Evolutionary conservation across 2,797 vertebrate species (phyloP).

Genomic region (Alauda arvensis): DNA sequence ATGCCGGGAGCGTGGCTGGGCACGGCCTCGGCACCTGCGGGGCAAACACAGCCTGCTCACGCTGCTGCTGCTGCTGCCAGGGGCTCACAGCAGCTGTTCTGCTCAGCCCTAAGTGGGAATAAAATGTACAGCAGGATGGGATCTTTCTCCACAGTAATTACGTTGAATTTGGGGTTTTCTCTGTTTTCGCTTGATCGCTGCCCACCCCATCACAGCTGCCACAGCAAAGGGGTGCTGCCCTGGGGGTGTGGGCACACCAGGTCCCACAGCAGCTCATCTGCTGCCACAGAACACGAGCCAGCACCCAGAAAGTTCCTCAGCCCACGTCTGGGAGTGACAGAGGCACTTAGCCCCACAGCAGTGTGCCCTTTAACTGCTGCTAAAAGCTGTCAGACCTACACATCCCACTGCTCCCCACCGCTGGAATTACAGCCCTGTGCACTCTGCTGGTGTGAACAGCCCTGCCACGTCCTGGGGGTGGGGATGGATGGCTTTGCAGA

Average conservation of each 20-base stretch:
- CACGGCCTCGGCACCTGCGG: conserved; percentile 64
- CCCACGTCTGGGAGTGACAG: accelerated
- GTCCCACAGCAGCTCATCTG: background rate
- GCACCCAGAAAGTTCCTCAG: background rate
- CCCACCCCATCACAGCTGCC: background rate
- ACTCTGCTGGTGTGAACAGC: background rate
- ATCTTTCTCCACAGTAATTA: background rate
- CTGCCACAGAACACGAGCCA: accelerated
- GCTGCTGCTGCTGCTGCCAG: background rate
- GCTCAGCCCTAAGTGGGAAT: accelerated
- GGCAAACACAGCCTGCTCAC: background rate
- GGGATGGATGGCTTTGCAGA: background rate
- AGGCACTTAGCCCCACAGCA: background rate
- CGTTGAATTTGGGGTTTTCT: background rate
- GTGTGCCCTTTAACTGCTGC: background rate
- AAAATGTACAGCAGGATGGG: accelerated
- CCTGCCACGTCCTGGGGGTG: background rate
- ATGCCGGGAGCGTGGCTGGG: conserved; percentile 76
- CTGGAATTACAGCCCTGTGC: background rate
- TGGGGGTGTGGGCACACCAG: background rate
- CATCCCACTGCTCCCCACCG: accelerated
- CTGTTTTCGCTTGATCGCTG: background rate
- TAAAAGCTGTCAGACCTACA: background rate
- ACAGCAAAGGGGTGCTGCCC: background rate
- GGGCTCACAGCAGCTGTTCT: background rate